Conservation (phyloP, 2,113 vertebrate species). For the Hystrix brachyura region DNA sequence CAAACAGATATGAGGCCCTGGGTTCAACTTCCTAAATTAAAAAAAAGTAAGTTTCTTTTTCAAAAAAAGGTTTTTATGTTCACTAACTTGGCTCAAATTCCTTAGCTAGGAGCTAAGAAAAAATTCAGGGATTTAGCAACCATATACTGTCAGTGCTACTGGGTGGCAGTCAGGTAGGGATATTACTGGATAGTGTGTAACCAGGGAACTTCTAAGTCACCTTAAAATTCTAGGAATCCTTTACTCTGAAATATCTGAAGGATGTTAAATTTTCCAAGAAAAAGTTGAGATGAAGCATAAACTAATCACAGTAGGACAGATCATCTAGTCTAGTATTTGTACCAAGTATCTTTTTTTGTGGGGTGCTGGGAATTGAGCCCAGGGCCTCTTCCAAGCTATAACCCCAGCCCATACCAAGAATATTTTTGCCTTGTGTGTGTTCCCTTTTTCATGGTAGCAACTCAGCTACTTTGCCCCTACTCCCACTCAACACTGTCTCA, state of each 20-base stretch:
- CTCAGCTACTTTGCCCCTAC: neutral
- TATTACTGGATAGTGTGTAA: neutral
- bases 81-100: constrained; percentile 47
- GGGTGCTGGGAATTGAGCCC: neutral
- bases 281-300: neutral
- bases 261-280: neutral
- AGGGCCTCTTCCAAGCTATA: neutral
- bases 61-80: neutral
- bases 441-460: neutral
- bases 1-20: neutral
- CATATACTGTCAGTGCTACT: neutral
- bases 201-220: constrained; percentile 28
- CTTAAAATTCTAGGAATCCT: constrained; percentile 24
- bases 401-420: neutral
- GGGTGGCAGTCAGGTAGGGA: neutral
- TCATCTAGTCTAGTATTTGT: neutral
- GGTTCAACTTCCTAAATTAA: neutral
- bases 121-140: neutral
- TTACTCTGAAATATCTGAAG: constrained; percentile 15
- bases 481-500: neutral
- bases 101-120: constrained; percentile 38
- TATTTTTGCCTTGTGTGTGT: neutral
- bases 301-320: neutral
- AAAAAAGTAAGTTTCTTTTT: neutral
- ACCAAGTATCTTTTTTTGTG: neutral